Evolutionary conservation across 2,113 vertebrate species (phyloP).

Genomic region (Brienomyrus longianalis): DNA sequence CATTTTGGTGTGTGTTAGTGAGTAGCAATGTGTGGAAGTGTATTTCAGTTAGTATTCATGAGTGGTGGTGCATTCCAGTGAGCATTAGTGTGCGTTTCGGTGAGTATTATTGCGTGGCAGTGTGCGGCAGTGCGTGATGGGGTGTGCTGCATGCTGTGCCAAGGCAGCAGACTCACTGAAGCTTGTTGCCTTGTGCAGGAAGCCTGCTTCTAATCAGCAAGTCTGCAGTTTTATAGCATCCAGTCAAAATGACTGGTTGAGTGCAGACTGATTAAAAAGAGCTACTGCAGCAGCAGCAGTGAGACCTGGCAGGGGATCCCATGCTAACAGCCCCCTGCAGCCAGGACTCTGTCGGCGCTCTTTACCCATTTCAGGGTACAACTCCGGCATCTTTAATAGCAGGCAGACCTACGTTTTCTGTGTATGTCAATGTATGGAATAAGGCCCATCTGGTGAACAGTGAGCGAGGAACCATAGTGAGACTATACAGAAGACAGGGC

Average conservation of each 20-base stretch:
- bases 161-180: neutral
- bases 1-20: too few relatives aligned
- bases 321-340: neutral
- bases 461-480: neutral
- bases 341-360: neutral
- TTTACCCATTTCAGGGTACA: neutral
- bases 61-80: neutral
- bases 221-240: neutral
- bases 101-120: neutral
- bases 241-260: neutral
- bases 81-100: neutral
- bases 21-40: neutral
- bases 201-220: conserved; percentile 1
- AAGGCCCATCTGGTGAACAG: neutral
- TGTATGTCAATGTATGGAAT: neutral
- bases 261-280: neutral
- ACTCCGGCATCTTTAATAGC: neutral
- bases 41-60: neutral
- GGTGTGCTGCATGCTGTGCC: neutral
- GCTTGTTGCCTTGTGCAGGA: neutral
- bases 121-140: neutral
- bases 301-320: neutral
- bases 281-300: neutral
- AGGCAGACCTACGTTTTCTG: neutral
- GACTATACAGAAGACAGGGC: neutral